Base-by-base conservation (phyloP, 2,888 invertebrate species). In the Drosophila trichaetosa region DNA sequence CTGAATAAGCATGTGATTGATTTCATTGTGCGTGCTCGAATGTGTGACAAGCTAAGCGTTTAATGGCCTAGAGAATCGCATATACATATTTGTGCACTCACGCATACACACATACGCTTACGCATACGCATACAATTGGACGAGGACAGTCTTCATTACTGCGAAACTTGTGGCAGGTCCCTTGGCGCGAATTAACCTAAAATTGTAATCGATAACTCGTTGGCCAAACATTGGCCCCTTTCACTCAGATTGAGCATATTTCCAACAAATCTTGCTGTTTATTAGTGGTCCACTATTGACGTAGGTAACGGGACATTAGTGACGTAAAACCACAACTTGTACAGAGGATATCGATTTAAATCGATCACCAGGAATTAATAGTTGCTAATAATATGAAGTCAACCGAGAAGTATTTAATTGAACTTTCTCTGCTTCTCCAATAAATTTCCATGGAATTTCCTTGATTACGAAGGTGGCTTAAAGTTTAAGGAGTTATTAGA, bases 1-100 rank as follows among this genome's bases (percentile, higher is more conserved):
- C 8, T 33, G 48, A 67, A 67, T 49, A 57, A 68, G 38, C 57
- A 13, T 60, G 36, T 64, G 66, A 75, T 77, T 75, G 73, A 77
- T 77, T 57, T 56, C 40, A 58, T 34, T 69, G 68, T 68, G 68
- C 69, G 68, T 68, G 57, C 21, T 27, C 48, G 67, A 46, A 48
- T 67, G 46, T 38, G 46, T 38, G 56, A 52, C 65, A 65, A 11
- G 11, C 33, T 11, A 33, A 67, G 21, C 53, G 52, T 42, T 54
- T 46, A 67, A 67, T 46, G 29, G 66, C 38, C 33, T 24, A 24
- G 34, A 21, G 10, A 42, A 36, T 2, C 13, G 49, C n/a, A 33
- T 31, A 33, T 33, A 33, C 33, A 33, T 33, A 53, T 53, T 24
- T 24, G 4, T 16, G 21, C 46, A 21, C 16, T 8, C 13, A 13